phyloP scores from a whole-genome alignment of 1,140 invertebrate species.

The Drosophila lowei region DNA sequence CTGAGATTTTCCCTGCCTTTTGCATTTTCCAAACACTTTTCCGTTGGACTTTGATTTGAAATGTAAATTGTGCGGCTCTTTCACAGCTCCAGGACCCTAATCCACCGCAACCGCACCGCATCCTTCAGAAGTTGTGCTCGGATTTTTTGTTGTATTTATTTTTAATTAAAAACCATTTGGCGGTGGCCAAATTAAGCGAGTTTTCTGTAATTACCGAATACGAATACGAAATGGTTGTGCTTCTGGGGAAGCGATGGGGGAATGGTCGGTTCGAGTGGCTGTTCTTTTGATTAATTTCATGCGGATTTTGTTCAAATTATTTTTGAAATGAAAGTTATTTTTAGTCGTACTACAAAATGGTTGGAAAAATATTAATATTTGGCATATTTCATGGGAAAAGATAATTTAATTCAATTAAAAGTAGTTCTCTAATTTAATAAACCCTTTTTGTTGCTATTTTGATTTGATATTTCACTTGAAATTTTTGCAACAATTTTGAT shows the following conservation, averaged over 20 bases:
- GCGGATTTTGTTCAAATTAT: no score
- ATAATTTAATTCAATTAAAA: no score
- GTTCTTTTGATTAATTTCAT: no score
- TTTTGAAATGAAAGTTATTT: no score
- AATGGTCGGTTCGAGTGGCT: no score
- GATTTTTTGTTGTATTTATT: constrained; percentile 60
- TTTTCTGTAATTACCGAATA: constrained; percentile 35
- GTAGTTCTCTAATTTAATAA: no score
- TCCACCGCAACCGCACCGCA: constrained; percentile 1
- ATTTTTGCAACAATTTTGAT: not conserved
- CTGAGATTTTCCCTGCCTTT: constrained; percentile 36
- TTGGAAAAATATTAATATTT: no score
- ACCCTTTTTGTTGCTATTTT: no score
- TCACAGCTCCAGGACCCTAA: constrained; percentile 43
- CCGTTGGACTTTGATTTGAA: constrained; percentile 59
- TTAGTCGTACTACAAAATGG: no score
- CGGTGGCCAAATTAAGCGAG: constrained; percentile 53
- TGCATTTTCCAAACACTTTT: constrained; percentile 18
- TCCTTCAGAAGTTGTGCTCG: constrained; percentile 10
- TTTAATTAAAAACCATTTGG: constrained; percentile 76
- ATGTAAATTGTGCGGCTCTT: constrained; percentile 64
- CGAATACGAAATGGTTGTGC: not conserved
- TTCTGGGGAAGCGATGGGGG: not conserved
- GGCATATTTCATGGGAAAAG: no score
- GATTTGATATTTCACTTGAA: not conserved